Base-by-base conservation (phyloP, 2,113 vertebrate species). In the Cyanoramphus novaezelandiae region DNA sequence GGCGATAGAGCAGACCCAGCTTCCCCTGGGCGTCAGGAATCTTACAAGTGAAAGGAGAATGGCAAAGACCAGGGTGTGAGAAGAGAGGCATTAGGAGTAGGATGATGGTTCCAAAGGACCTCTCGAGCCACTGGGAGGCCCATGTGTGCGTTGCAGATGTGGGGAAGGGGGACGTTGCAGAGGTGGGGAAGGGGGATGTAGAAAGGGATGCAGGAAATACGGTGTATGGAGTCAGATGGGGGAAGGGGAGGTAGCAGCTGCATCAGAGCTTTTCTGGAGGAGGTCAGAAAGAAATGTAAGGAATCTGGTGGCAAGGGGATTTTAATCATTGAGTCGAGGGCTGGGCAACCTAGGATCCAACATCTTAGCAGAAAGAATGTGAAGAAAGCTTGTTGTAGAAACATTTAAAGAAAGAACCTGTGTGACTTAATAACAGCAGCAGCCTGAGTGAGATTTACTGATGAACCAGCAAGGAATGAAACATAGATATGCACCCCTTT, bases 211-310 rank as follows among this genome's bases (percentile, higher is more conserved):
- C 43, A 80, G 37, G 37, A 86, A 86, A 86, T 65, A n/a, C 0
- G 0, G 10, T 9, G 11, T 0, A 10, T 10, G 11, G 18, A 68
- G 17, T 75, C 1, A 0, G 17, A 6, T 60, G 27, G 29, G 25
- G 12, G 11, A 47, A 86, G 78, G 6, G 10, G 20, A 60, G 10
- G 28, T 29, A 75, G 23, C 27, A 86, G 23, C 33, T 4, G 1
- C 52, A n/a, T 59, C 10, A 0, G 33, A 39, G 12, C 20, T 75
- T 37, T 68, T 82, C 33, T 76, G 50, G 47, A 84, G 62, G 39
- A 86, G 16, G 35, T 89, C 62, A 81, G 74, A 31, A 81, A 82
- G 72, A 87, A 84, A 94, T 69, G 47, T 50, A 49, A 92, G 52
- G 82, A 91, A 82, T 85, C 17, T 2, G 1, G 62, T 47, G 43